Percentiles rank a stretch among this genome's conserved stretches.
Conservation (phyloP, 2,113 vertebrate genomes). For the Tachysurus fulvidraco region DNA sequence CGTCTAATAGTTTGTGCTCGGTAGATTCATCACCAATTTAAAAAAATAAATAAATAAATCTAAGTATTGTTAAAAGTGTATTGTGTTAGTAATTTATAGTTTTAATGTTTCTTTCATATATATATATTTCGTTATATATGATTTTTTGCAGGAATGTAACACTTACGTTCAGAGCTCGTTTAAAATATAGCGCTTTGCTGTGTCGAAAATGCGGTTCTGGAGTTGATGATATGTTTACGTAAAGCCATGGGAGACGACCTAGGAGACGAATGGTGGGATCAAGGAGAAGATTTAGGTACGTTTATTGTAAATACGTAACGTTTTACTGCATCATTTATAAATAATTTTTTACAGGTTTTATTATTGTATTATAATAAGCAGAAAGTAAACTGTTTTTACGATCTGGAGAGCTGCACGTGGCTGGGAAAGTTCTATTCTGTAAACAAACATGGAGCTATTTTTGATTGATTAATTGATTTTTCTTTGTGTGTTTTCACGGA, state of each 20-base stretch:
- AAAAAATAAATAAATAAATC: neutral
- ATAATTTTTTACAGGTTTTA: neutral
- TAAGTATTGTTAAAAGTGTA: neutral
- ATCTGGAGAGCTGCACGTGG: neutral
- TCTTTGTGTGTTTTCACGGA: neutral
- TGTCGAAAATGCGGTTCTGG: constrained; percentile 25
- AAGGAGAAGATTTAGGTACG: constrained; percentile 41
- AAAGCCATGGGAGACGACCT: constrained; percentile 52
- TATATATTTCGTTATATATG: neutral
- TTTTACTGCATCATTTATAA: neutral
- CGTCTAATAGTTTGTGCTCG: too few relatives aligned
- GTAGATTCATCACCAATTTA: neutral
- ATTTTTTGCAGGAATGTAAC: neutral
- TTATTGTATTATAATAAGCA: neutral
- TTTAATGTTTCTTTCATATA: neutral
- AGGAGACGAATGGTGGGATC: constrained; percentile 55
- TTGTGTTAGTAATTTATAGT: neutral
- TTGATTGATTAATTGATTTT: too few relatives aligned
- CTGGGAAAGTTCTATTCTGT: neutral
- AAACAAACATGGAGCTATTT: neutral
- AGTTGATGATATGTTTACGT: neutral
- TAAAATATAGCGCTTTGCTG: too few relatives aligned
- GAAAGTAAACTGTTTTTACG: neutral
- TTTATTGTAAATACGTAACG: neutral
- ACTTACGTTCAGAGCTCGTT: too few relatives aligned